A percentile compares a stretch with the other conserved stretches of the same genome.
Conservation (phyloP, 2,797 vertebrate species). For the Scolopax bukidnonensis region DNA sequence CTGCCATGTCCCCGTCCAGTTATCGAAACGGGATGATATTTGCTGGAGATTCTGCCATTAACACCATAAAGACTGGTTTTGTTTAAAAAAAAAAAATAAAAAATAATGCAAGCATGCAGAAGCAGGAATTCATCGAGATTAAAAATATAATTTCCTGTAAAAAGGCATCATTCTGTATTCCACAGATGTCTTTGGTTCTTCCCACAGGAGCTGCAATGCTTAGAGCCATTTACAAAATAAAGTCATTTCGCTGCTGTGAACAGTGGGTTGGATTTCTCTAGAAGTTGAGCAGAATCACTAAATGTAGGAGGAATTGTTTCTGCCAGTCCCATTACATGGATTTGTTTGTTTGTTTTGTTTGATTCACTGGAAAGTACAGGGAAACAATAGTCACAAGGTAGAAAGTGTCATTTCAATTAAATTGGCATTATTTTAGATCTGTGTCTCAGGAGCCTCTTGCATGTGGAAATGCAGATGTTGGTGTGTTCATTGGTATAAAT, state of each 20-base stretch:
- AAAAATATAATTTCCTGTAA: background rate
- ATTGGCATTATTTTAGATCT: background rate
- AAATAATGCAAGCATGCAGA: background rate
- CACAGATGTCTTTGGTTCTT: background rate
- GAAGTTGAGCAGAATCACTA: background rate
- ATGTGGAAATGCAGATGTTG: background rate
- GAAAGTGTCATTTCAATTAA: background rate
- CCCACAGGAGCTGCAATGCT: background rate
- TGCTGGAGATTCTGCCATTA: background rate
- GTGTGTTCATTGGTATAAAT: background rate
- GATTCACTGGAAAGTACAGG: background rate
- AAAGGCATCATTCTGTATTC: background rate
- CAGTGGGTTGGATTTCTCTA: background rate
- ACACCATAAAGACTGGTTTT: background rate
- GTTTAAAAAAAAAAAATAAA: too few relatives aligned
- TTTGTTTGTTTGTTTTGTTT: background rate
- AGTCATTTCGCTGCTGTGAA: background rate
- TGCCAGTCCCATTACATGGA: background rate
- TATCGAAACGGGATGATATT: background rate
- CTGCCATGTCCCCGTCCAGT: background rate
- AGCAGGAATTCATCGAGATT: background rate
- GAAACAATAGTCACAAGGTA: background rate
- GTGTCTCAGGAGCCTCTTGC: background rate
- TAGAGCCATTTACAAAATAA: background rate
- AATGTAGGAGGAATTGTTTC: background rate